These are phyloP conservation scores for Solea senegalensis DNA, from an alignment of 2,113 vertebrate species.

Conservation along the genomic window DNA sequence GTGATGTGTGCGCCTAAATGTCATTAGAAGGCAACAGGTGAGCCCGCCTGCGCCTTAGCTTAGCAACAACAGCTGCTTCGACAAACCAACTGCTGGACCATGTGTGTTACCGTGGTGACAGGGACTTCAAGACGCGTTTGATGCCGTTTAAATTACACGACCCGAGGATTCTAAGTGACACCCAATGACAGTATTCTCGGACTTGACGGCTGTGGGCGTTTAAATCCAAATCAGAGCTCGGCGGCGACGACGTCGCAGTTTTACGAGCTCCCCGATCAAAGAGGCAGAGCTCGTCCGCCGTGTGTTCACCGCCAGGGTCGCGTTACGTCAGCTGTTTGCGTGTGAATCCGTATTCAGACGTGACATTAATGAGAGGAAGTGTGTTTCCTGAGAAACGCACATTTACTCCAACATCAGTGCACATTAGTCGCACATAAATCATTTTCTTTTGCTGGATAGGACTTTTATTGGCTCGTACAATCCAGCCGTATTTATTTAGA, in stretches of 20 bases:
- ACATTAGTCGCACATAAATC: too few species aligned
- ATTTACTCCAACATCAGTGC: not conserved
- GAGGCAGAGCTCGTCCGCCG: slow-evolving; percentile 6
- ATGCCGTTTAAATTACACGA: not conserved
- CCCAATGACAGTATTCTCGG: slow-evolving; percentile 2
- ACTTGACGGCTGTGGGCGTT: not conserved
- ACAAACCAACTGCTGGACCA: slow-evolving; percentile 20
- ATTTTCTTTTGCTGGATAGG: too few species aligned
- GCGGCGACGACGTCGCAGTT: not conserved
- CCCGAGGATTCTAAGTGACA: not conserved
- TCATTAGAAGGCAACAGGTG: slow-evolving; percentile 73
- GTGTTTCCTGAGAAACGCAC: too few species aligned
- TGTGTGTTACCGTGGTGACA: slow-evolving; percentile 38
- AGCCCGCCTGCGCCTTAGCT: slow-evolving; percentile 49
- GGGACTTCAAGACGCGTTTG: not conserved
- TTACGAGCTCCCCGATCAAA: slow-evolving; percentile 9
- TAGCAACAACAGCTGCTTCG: slow-evolving; percentile 66
- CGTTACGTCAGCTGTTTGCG: slow-evolving; percentile 52
- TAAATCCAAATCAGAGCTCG: not conserved
- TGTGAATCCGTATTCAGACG: slow-evolving; percentile 8
- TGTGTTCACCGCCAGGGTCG: slow-evolving; percentile 19
- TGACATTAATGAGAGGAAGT: not conserved
- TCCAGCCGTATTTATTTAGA: too few species aligned
- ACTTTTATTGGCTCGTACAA: too few species aligned
- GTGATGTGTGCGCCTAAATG: slow-evolving; percentile 32